Evolutionary conservation across 2,113 vertebrate species (phyloP).

Genomic region (Neotoma lepida): DNA sequence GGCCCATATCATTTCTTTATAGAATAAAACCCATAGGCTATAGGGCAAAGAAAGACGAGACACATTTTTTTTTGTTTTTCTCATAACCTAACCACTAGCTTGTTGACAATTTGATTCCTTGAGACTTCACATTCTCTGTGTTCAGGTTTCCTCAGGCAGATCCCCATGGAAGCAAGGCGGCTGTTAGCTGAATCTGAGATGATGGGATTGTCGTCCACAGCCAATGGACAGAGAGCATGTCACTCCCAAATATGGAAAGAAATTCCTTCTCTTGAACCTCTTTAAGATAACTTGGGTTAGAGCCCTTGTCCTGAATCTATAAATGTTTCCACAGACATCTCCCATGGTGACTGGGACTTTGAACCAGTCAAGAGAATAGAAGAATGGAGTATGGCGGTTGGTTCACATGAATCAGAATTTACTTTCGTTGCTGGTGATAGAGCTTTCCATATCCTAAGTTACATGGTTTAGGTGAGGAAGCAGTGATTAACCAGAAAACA

Average conservation of each 20-base stretch:
- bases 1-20: neutral
- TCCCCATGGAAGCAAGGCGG: neutral
- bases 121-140: neutral
- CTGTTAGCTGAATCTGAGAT: neutral
- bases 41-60: neutral
- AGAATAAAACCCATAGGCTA: neutral
- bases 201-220: neutral
- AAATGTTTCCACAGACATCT: neutral
- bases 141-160: neutral
- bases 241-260: neutral
- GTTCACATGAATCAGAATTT: neutral
- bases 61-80: constrained; percentile 8
- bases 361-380: neutral
- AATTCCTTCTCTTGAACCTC: constrained; percentile 1
- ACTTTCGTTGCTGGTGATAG: neutral
- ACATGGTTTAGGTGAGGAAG: neutral
- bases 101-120: constrained; percentile 20
- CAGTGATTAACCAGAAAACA: neutral
- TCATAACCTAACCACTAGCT: neutral
- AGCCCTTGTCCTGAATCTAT: neutral
- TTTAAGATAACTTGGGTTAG: neutral
- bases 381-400: neutral
- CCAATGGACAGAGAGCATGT: constrained; percentile 1
- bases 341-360: neutral
- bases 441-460: neutral